Evolutionary conservation across 92 coral and sea anemone genomes (phyloP).

Genomic region (Palythoa heliodiscus): DNA sequence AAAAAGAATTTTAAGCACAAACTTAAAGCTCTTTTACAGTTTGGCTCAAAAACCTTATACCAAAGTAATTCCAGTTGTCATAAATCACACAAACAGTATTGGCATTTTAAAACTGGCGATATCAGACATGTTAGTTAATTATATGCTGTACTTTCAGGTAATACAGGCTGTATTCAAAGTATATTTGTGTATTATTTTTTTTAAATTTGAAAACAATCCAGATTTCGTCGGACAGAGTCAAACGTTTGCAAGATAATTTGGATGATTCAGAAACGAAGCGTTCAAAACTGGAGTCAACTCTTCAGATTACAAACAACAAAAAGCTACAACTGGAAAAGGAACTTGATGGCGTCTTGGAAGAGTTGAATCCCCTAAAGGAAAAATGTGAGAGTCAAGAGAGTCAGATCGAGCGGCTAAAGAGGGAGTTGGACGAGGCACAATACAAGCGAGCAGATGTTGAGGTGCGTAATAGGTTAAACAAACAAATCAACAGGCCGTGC

Average conservation of each 20-base stretch:
- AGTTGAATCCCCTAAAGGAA: constrained; percentile 61
- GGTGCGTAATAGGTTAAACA: constrained; percentile 6
- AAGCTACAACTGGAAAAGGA: constrained; percentile 71
- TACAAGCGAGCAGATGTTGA: constrained; percentile 66
- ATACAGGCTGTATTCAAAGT: no score
- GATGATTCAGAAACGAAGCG: constrained; percentile 69
- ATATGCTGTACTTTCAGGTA: no score
- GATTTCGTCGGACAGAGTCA: constrained; percentile 58
- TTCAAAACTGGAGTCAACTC: constrained; percentile 65
- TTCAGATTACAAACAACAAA: constrained; percentile 66
- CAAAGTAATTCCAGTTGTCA: no score
- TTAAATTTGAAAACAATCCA: not conserved
- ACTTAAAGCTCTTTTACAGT: no score
- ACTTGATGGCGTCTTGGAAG: constrained; percentile 68
- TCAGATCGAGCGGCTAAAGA: constrained; percentile 65
- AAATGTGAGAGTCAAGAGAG: constrained; percentile 63
- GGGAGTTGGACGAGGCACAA: constrained; percentile 69
- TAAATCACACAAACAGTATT: no score
- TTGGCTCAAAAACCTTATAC: no score
- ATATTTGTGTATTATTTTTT: no score
- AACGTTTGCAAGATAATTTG: constrained; percentile 67
- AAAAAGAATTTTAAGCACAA: no score
- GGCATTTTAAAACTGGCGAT: no score
- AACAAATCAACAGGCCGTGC: not conserved
- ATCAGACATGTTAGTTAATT: no score